phyloP scores from a whole-genome alignment of 2,888 invertebrate species.

The Cynaeus angustus region DNA sequence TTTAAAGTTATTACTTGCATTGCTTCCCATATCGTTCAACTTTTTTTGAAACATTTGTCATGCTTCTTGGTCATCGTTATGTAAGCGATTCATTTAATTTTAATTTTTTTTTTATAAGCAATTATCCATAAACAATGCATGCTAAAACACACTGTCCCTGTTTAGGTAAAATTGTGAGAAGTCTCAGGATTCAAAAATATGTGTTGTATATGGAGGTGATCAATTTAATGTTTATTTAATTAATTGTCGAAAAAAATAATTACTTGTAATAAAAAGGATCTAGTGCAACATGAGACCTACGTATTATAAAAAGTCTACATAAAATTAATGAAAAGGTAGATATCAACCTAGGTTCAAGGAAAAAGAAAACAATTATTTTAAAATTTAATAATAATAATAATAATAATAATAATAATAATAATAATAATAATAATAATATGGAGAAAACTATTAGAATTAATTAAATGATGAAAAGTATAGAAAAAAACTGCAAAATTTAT shows the following conservation, averaged over 20 bases:
- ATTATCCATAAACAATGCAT: slow-evolving; percentile 28
- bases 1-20: slow-evolving; percentile 31
- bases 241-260: slow-evolving; percentile 21
- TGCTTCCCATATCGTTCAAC: slow-evolving; percentile 32
- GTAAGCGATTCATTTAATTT: slow-evolving; percentile 29
- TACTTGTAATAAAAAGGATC: slow-evolving; percentile 23
- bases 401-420: slow-evolving; percentile 18
- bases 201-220: slow-evolving; percentile 31
- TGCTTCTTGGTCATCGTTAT: slow-evolving; percentile 28
- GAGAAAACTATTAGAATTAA: slow-evolving; percentile 22
- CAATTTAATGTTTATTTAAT: slow-evolving; percentile 35
- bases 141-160: slow-evolving; percentile 30
- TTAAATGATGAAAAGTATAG: slow-evolving; percentile 29
- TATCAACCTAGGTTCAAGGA: slow-evolving; percentile 23
- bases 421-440: slow-evolving; percentile 27
- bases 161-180: slow-evolving; percentile 33
- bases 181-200: slow-evolving; percentile 26
- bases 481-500: too few relatives aligned
- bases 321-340: slow-evolving; percentile 31
- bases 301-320: too few relatives aligned
- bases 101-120: slow-evolving; percentile 27
- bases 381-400: slow-evolving; percentile 9
- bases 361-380: slow-evolving; percentile 7
- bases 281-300: too few relatives aligned
- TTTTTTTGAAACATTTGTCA: too few relatives aligned